Base-by-base conservation (phyloP, 2,888 invertebrate genomes). In the Synanthedon myopaeformis region DNA sequence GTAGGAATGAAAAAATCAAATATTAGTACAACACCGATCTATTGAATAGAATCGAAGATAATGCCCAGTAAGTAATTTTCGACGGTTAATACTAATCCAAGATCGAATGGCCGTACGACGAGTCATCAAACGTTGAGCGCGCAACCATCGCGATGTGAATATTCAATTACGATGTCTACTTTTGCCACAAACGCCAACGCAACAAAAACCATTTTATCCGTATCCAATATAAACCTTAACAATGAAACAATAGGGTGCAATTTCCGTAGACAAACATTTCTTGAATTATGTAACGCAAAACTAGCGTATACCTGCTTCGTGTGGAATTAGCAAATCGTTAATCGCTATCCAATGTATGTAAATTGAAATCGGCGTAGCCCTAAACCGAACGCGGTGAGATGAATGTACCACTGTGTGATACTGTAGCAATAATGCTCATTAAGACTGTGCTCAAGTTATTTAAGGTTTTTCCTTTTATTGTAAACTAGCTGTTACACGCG, bases 161-260 rank as follows among this genome's bases (percentile, higher is more conserved):
- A 82, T 80, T 82, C 78, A 76, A 79, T 80, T 76, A 78, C 69
- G 60, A 58, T 59, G 63, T 67, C 70, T 66, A 70, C 74, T 76
- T 59, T 57, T 56, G 57, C 54, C 55, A 54, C 57, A 55, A 51
- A 52, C 48, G 57, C 60, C 60, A 61, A 57, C 61, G 60, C 60
- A 61, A 57, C 61, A 63, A 66, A 67, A 57, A 56, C 41, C 41
- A 51, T 4, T 52, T 23, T 14, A 49, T 17, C 54, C 53, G 17
- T 28, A 54, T 51, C 57, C 51, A 72, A 63, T 70, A 61, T 61
- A 56, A 55, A 70, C 73, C 59, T 62, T 73, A 58, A 52, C 28
- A 5, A 56, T 53, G 56, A 54, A 48, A 13, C 4, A 41, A 59
- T 54, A 8, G 52, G 52, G 51, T 49, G 35, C 35, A 56, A 13